phyloP scores from a whole-genome alignment of 2,888 invertebrate genomes.

The Eupithecia subfuscata region DNA sequence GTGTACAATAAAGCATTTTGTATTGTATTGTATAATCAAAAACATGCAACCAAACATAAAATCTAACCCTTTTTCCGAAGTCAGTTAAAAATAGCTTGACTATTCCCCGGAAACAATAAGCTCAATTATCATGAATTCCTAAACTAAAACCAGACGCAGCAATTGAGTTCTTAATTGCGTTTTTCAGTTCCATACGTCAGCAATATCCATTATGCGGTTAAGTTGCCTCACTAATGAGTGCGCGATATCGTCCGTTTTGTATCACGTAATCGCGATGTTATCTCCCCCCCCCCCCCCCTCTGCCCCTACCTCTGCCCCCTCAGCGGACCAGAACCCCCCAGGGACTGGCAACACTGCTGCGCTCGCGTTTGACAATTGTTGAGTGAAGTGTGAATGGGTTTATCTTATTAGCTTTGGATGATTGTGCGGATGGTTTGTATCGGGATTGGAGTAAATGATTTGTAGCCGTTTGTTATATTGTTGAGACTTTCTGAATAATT shows the following conservation, averaged over 20 bases:
- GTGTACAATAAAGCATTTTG: too few relatives aligned
- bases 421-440: not conserved
- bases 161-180: constrained; percentile 15
- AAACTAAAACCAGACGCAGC: not conserved
- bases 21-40: too few relatives aligned
- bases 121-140: not conserved
- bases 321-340: constrained; percentile 64
- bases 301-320: constrained; percentile 41
- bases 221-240: constrained; percentile 69
- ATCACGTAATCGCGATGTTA: constrained; percentile 79
- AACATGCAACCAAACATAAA: too few relatives aligned
- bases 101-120: not conserved
- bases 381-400: constrained; percentile 30
- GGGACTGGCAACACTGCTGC: constrained; percentile 24
- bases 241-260: constrained; percentile 78
- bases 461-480: not conserved
- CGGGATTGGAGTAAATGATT: not conserved
- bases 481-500: not conserved
- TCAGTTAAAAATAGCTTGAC: not conserved
- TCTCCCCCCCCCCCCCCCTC: constrained; percentile 49
- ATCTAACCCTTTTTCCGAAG: too few relatives aligned
- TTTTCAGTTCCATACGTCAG: constrained; percentile 26
- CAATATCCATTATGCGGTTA: constrained; percentile 59
- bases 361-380: constrained; percentile 27
- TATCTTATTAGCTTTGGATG: constrained; percentile 30